phyloP scores from a whole-genome alignment of 2,888 invertebrate species.

The Luperina testacea region DNA sequence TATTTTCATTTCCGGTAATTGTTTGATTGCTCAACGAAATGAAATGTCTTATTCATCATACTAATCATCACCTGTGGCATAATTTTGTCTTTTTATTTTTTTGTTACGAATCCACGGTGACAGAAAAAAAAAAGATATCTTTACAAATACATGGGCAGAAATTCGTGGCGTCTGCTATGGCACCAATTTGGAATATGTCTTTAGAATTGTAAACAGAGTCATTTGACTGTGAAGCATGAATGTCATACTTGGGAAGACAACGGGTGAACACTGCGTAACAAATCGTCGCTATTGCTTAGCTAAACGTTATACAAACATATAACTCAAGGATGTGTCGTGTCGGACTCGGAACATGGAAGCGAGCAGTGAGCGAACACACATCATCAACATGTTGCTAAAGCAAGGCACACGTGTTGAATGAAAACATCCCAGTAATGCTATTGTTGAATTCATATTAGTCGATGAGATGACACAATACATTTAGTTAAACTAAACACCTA shows the following conservation, averaged over 20 bases:
- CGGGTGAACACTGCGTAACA: conserved; percentile 42
- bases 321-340: conserved; percentile 57
- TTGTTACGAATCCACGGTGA: not conserved
- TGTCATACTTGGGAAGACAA: conserved; percentile 40
- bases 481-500: conserved; percentile 50
- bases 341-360: conserved; percentile 26
- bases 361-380: conserved; percentile 32
- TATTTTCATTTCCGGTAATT: conserved; percentile 48
- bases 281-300: conserved; percentile 53
- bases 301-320: conserved; percentile 53
- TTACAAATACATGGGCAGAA: conserved; percentile 3
- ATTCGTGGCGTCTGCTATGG: conserved; percentile 10
- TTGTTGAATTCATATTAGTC: conserved; percentile 53
- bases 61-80: conserved; percentile 47
- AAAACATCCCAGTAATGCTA: conserved; percentile 64
- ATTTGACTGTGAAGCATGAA: conserved; percentile 44
- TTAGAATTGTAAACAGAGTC: conserved; percentile 42
- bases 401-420: conserved; percentile 57
- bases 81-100: conserved; percentile 1
- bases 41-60: conserved; percentile 40
- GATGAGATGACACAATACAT: conserved; percentile 53
- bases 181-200: conserved; percentile 46
- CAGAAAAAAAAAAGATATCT: not conserved
- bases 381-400: conserved; percentile 38
- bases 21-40: conserved; percentile 40